Evolutionary conservation across 2,888 invertebrate genomes (phyloP).

Genomic region (Leptopterna dolabrata): DNA sequence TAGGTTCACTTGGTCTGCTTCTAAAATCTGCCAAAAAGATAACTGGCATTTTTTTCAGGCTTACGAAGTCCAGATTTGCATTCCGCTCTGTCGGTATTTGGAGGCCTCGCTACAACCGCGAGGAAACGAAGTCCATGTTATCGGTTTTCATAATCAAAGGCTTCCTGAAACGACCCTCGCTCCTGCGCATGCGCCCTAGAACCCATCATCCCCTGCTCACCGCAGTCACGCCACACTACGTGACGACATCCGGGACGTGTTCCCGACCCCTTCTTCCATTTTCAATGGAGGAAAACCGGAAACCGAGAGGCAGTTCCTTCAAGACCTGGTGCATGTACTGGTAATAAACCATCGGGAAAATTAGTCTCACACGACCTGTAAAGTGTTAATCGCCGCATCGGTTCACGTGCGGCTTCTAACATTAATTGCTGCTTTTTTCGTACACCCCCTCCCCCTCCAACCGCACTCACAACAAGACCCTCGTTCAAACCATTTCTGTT

Average conservation of each 20-base stretch:
- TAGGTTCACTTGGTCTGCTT: too few species aligned
- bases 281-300: constrained; percentile 6
- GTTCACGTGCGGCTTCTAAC: neutral
- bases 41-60: too few species aligned
- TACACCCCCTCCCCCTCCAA: neutral
- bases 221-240: constrained; percentile 21
- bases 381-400: constrained; percentile 2
- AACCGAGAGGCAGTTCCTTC: neutral
- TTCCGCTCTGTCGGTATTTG: too few species aligned
- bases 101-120: too few species aligned
- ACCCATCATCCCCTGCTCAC: neutral
- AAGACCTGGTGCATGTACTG: neutral
- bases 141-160: too few species aligned
- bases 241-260: constrained; percentile 13
- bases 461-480: neutral
- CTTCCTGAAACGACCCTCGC: too few species aligned
- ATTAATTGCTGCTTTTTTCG: neutral
- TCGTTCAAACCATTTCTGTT: neutral
- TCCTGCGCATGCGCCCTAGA: neutral
- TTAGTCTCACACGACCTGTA: neutral
- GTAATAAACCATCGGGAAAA: neutral
- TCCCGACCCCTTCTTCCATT: neutral
- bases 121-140: too few species aligned
- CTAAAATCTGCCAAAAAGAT: too few species aligned
- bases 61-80: too few species aligned